phyloP scores from a whole-genome alignment of 1,140 invertebrate genomes.

The Harlomillsia oculata region DNA sequence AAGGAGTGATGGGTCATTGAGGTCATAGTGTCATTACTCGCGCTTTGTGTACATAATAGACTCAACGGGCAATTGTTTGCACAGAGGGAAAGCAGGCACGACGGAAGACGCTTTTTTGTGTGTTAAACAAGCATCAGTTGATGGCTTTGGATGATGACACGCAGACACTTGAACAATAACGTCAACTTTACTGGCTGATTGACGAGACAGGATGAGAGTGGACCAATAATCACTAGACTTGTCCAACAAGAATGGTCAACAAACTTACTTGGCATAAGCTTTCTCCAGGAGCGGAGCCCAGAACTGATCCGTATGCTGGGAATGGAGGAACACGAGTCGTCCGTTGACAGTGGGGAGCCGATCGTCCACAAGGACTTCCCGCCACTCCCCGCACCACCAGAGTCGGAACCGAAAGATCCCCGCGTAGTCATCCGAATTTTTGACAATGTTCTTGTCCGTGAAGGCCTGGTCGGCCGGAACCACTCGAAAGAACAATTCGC shows the following conservation, averaged over 20 bases:
- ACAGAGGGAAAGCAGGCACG: too few species aligned
- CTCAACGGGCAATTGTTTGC: too few species aligned
- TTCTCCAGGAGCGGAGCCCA: constrained; percentile 95
- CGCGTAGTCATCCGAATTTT: constrained; percentile 49
- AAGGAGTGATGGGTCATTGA: too few species aligned
- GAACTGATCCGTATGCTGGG: constrained; percentile 74
- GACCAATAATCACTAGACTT: background rate
- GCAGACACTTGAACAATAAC: too few species aligned
- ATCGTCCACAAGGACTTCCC: constrained; percentile 91
- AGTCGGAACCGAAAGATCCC: constrained; percentile 86
- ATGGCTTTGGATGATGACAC: too few species aligned
- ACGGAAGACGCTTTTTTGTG: too few species aligned
- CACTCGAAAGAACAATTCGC: constrained; percentile 86
- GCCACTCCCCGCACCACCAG: constrained; percentile 95
- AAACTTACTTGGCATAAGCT: constrained; percentile 90
- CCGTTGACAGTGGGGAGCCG: constrained; percentile 85
- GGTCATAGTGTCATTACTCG: too few species aligned
- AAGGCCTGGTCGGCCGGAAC: constrained; percentile 90
- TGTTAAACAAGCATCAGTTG: too few species aligned
- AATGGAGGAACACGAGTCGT: constrained; percentile 83
- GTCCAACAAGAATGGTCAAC: too few species aligned
- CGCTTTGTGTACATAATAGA: too few species aligned
- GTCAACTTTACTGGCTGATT: background rate
- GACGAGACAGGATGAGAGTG: background rate
- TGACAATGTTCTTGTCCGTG: constrained; percentile 44